Evolutionary conservation across 2,797 vertebrate genomes (phyloP).

Genomic region (Sebastes umbrosus): DNA sequence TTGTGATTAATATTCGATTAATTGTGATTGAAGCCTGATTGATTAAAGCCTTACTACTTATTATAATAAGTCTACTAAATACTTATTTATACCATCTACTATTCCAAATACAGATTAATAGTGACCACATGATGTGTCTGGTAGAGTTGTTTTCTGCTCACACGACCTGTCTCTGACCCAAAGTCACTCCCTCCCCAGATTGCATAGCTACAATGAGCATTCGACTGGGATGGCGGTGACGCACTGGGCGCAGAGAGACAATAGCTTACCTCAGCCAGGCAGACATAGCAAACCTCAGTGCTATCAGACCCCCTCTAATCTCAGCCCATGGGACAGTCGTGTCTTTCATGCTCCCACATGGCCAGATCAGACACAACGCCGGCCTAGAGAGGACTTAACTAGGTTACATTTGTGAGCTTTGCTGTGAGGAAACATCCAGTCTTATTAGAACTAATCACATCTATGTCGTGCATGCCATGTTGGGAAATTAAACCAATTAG

Average conservation of each 20-base stretch:
- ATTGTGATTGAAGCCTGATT: too few species aligned
- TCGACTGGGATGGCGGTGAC: conserved; percentile 68
- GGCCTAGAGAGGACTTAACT: conserved; percentile 38
- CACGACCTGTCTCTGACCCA: conserved; percentile 68
- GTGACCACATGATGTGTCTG: conserved; percentile 17
- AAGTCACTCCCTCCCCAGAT: conserved; percentile 73
- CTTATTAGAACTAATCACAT: conserved; percentile 1
- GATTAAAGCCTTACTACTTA: not conserved
- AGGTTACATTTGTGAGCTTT: conserved; percentile 40
- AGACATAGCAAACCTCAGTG: conserved; percentile 81
- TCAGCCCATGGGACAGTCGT: conserved; percentile 72
- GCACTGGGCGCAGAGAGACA: conserved; percentile 72
- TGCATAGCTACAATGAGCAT: conserved; percentile 69
- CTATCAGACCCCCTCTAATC: conserved; percentile 79
- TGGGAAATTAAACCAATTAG: not conserved
- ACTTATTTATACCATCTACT: not conserved
- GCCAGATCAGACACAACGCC: conserved; percentile 71
- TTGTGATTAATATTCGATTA: too few species aligned
- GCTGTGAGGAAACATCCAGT: conserved; percentile 10
- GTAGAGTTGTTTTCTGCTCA: conserved; percentile 54
- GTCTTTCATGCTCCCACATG: conserved; percentile 77
- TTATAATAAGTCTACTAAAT: not conserved
- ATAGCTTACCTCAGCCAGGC: conserved; percentile 77
- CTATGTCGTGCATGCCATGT: not conserved
- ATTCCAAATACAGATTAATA: conserved; percentile 6